Percentiles rank a stretch among this genome's conserved stretches.
Conservation (phyloP, 2,113 vertebrate genomes). For the Aspiorhynchus laticeps region DNA sequence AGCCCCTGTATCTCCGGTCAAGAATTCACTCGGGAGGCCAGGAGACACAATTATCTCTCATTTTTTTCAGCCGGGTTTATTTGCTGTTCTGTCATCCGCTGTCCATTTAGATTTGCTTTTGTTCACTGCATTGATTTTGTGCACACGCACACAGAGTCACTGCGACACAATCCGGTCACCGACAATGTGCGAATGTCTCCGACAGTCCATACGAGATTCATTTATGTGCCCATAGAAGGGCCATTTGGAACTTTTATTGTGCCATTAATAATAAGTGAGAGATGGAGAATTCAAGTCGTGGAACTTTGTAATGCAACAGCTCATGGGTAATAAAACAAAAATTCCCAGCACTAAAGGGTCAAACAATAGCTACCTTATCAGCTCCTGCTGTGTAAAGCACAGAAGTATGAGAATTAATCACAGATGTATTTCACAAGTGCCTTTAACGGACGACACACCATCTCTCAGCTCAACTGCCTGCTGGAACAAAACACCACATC, state of each 20-base stretch:
- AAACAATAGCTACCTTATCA: slow-evolving; percentile 50
- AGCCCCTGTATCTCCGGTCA: not conserved
- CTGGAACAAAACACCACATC: slow-evolving; percentile 28
- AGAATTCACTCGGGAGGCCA: not conserved
- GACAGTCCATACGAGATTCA: slow-evolving; percentile 40
- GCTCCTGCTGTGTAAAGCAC: slow-evolving; percentile 31
- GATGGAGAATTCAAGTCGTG: slow-evolving; percentile 26
- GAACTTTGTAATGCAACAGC: slow-evolving; percentile 50
- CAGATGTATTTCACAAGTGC: slow-evolving; percentile 39
- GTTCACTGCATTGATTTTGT: slow-evolving; percentile 18
- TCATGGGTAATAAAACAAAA: slow-evolving; percentile 51
- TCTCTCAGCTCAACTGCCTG: slow-evolving; percentile 16
- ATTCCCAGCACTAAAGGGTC: slow-evolving; percentile 47
- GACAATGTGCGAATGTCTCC: not conserved
- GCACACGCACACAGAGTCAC: not conserved
- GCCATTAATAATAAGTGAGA: slow-evolving; percentile 55
- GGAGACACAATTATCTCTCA: slow-evolving; percentile 13
- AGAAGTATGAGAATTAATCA: slow-evolving; percentile 55
- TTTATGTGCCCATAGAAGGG: slow-evolving; percentile 47
- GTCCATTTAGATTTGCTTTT: slow-evolving; percentile 42
- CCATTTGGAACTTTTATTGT: slow-evolving; percentile 57
- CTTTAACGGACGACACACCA: slow-evolving; percentile 5
- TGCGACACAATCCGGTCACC: not conserved
- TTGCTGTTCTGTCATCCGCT: slow-evolving; percentile 9
- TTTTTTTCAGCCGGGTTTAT: slow-evolving; percentile 8